phyloP scores from a whole-genome alignment of 2,797 vertebrate species.

The Emydoidea blandingii region DNA sequence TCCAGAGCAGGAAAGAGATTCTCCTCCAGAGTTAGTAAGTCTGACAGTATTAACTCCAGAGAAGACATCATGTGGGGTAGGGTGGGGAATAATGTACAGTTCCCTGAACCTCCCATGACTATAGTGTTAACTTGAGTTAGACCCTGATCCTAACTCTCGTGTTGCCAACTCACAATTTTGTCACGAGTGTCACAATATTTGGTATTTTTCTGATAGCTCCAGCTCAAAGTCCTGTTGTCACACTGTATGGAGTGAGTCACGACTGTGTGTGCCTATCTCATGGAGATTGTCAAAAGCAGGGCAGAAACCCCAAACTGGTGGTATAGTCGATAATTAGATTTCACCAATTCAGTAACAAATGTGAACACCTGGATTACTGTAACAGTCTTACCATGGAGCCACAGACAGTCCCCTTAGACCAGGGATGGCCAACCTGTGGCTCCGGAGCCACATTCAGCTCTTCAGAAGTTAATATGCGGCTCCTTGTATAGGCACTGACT shows the following conservation, averaged over 20 bases:
- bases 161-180: fast-evolving
- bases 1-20: neutral
- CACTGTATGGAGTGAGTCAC: neutral
- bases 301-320: neutral
- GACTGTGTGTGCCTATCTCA: neutral
- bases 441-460: too few species aligned
- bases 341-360: neutral
- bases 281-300: neutral
- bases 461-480: too few species aligned
- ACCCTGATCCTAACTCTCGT: neutral
- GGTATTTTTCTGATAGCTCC: neutral
- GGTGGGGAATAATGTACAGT: neutral
- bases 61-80: neutral
- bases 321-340: neutral
- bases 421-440: too few species aligned
- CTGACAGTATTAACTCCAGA: neutral
- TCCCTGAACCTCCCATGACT: neutral
- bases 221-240: neutral
- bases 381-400: neutral
- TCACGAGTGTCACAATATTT: fast-evolving
- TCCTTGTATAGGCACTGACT: too few species aligned
- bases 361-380: neutral
- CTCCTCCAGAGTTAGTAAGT: neutral
- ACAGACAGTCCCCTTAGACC: neutral
- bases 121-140: neutral